Percentiles rank a stretch among this genome's conserved stretches.
Evolutionary conservation across 1,140 invertebrate species (phyloP).

Genomic region (Sitobion miscanthi): DNA sequence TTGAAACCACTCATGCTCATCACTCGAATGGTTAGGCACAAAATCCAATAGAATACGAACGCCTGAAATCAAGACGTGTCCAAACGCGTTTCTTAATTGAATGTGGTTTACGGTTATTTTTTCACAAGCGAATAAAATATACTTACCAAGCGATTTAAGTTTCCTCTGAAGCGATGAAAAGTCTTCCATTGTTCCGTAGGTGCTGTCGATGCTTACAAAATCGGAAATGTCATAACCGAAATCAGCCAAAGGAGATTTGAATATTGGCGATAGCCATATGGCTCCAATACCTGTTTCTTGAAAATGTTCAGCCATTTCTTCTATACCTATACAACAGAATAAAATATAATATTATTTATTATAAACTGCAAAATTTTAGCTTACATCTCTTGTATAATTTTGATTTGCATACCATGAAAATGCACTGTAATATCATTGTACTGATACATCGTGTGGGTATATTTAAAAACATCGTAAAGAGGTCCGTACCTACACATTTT

Average conservation of each 20-base stretch:
- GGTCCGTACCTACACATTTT: no score
- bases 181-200: constrained; percentile 54
- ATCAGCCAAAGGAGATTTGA: constrained; percentile 69
- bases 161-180: constrained; percentile 45
- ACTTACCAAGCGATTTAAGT: constrained; percentile 34
- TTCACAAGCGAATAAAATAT: background rate
- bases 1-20: constrained; percentile 79
- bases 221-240: constrained; percentile 79
- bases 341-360: background rate
- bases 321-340: constrained; percentile 60
- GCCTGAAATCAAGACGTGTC: constrained; percentile 63
- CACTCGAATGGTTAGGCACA: constrained; percentile 84
- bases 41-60: constrained; percentile 83
- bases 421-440: no score
- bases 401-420: background rate
- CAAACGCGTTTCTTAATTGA: background rate
- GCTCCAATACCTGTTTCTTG: constrained; percentile 68
- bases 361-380: background rate
- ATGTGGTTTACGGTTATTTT: background rate
- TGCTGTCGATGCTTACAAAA: constrained; percentile 66
- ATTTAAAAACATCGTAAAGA: no score
- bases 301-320: constrained; percentile 71
- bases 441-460: no score
- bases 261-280: constrained; percentile 56
- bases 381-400: background rate